Conservation (phyloP, 2,113 vertebrate species). For the Microcebus jonahi region DNA sequence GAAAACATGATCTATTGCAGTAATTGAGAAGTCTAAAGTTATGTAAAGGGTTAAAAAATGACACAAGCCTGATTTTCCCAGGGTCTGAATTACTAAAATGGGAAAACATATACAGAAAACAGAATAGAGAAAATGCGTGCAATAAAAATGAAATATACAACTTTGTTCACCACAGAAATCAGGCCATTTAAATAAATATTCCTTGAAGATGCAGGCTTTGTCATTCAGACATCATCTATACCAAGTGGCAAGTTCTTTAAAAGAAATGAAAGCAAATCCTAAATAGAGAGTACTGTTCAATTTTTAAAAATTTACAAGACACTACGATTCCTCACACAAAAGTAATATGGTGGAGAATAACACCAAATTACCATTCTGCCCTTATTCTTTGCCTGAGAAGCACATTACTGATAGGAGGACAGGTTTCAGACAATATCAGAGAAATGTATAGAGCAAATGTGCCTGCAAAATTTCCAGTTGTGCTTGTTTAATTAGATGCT, state of each 20-base stretch:
- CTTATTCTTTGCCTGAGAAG: background rate
- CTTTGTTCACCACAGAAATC: background rate
- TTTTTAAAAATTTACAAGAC: conserved; percentile 43
- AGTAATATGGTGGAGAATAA: background rate
- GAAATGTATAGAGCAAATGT: conserved; percentile 37
- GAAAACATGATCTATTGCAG: background rate
- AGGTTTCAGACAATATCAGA: conserved; percentile 54
- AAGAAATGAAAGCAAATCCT: background rate
- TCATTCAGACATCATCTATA: background rate
- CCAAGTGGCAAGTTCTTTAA: conserved; percentile 5
- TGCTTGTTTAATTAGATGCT: conserved; percentile 65
- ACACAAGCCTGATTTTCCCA: background rate
- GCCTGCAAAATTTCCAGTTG: conserved; percentile 26
- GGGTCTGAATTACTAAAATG: background rate
- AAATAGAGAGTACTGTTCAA: background rate
- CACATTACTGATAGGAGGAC: background rate
- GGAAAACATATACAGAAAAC: background rate
- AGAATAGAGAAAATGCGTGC: background rate
- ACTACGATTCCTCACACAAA: background rate
- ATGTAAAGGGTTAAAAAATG: background rate
- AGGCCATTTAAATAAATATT: background rate
- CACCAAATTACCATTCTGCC: background rate
- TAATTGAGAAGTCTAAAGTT: background rate
- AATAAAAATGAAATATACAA: conserved; percentile 38
- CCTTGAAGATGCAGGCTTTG: background rate